A percentile compares a stretch with the other conserved stretches of the same genome.
phyloP scores from a whole-genome alignment of 2,797 vertebrate species.

The Otolemur crassicaudatus region DNA sequence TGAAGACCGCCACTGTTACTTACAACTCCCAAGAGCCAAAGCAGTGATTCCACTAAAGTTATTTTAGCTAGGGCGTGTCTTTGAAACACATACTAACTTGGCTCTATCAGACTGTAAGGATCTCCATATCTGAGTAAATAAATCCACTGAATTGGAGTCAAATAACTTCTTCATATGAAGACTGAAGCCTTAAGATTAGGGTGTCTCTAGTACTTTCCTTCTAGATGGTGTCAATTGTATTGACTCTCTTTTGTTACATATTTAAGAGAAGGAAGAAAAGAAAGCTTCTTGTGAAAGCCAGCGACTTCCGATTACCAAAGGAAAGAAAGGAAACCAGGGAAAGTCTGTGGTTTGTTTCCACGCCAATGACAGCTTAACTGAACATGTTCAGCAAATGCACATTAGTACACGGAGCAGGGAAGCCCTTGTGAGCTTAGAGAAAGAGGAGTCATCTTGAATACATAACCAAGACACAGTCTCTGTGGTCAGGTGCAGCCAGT shows the following conservation, averaged over 20 bases:
- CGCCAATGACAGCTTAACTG: background rate
- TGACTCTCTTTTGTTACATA: background rate
- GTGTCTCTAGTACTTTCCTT: background rate
- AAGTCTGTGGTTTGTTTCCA: background rate
- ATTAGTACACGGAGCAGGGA: background rate
- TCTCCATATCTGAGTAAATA: background rate
- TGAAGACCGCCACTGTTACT: no score
- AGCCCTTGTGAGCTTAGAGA: background rate
- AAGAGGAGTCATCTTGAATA: background rate
- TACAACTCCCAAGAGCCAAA: background rate
- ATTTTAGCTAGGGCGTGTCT: background rate
- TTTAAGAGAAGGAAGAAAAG: background rate
- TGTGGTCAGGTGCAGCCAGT: background rate
- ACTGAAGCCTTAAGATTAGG: background rate
- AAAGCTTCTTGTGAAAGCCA: background rate
- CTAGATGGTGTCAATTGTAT: background rate
- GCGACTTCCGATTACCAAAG: background rate
- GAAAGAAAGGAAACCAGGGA: background rate
- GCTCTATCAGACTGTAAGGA: background rate
- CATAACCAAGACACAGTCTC: background rate
- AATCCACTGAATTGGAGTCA: background rate
- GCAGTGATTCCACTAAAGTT: background rate
- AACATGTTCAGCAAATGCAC: background rate
- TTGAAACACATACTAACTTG: background rate
- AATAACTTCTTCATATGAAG: background rate